Conservation (phyloP, 2,797 vertebrate genomes). For the Anisognathus igniventris region DNA sequence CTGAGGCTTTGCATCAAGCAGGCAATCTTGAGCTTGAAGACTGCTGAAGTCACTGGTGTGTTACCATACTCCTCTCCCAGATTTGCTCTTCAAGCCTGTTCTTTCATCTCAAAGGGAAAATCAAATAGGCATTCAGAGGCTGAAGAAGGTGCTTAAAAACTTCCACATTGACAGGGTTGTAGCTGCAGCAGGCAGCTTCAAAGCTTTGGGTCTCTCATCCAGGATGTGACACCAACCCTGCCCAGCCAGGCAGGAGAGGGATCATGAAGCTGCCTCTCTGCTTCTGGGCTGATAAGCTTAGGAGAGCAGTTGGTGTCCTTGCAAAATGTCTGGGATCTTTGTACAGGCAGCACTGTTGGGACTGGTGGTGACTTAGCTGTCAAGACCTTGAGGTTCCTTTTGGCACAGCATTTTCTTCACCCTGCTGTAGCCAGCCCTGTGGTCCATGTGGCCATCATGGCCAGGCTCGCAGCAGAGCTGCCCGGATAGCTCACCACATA, state of each 20-base stretch:
- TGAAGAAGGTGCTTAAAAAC: background rate
- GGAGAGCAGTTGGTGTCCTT: background rate
- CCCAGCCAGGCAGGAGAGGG: background rate
- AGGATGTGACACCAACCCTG: background rate
- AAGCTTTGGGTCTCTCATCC: background rate
- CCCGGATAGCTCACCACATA: background rate
- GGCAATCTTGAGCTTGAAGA: background rate
- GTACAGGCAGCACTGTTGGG: background rate
- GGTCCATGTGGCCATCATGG: background rate
- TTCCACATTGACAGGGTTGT: rapidly evolving
- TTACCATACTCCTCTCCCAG: background rate
- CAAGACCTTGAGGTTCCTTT: background rate
- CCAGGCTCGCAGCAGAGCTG: background rate
- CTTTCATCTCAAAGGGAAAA: background rate
- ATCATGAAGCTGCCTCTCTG: background rate
- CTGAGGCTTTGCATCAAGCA: background rate
- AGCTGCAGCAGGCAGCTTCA: background rate
- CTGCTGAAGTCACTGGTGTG: background rate
- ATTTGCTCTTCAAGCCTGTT: background rate
- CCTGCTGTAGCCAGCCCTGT: background rate
- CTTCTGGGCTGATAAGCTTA: background rate
- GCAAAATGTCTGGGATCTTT: background rate
- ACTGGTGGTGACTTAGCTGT: background rate
- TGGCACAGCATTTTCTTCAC: background rate
- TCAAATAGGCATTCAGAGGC: background rate